Evolutionary conservation across 37 sponge, comb jelly and placozoan genomes (phyloP).

Genomic region (Haliclona indistincta): DNA sequence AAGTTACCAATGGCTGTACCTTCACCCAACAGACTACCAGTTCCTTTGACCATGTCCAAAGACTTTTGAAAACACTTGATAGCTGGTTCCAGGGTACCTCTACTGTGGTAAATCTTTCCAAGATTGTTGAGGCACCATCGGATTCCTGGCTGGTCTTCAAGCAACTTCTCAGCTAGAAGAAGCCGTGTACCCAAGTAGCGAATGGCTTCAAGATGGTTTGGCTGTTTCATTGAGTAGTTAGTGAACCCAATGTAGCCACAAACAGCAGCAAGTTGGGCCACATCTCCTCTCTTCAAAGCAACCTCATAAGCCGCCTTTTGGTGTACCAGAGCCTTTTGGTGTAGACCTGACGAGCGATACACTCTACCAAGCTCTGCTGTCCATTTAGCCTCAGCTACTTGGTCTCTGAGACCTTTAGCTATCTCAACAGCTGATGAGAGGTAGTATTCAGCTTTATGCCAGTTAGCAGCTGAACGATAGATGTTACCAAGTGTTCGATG

Average conservation of each 20-base stretch:
- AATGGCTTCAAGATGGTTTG: slow-evolving; percentile 27
- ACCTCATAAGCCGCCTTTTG: slow-evolving; percentile 14
- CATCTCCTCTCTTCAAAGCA: slow-evolving; percentile 27
- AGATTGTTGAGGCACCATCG: slow-evolving; percentile 60
- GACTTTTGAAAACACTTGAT: slow-evolving; percentile 18
- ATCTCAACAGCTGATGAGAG: slow-evolving; percentile 27
- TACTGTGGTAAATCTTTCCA: slow-evolving; percentile 38
- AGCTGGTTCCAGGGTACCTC: neutral
- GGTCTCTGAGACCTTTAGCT: slow-evolving; percentile 19
- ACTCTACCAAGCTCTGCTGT: slow-evolving; percentile 51
- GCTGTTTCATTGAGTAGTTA: slow-evolving; percentile 22
- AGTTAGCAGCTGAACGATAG: slow-evolving; percentile 51
- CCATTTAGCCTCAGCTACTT: slow-evolving; percentile 22
- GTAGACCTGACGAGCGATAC: slow-evolving; percentile 42
- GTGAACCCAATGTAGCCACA: slow-evolving; percentile 67
- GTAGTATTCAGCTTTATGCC: slow-evolving; percentile 23
- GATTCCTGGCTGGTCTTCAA: slow-evolving; percentile 23
- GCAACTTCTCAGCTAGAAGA: neutral
- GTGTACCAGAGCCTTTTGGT: slow-evolving; percentile 24
- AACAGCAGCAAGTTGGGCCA: slow-evolving; percentile 16
- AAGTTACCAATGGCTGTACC: slow-evolving; percentile 59
- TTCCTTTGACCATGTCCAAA: slow-evolving; percentile 21
- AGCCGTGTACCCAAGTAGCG: slow-evolving; percentile 25
- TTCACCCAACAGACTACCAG: slow-evolving; percentile 24
- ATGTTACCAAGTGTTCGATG: slow-evolving; percentile 48